Evolutionary conservation across 2,888 invertebrate genomes (phyloP).

Genomic region (Noctua fimbriata): DNA sequence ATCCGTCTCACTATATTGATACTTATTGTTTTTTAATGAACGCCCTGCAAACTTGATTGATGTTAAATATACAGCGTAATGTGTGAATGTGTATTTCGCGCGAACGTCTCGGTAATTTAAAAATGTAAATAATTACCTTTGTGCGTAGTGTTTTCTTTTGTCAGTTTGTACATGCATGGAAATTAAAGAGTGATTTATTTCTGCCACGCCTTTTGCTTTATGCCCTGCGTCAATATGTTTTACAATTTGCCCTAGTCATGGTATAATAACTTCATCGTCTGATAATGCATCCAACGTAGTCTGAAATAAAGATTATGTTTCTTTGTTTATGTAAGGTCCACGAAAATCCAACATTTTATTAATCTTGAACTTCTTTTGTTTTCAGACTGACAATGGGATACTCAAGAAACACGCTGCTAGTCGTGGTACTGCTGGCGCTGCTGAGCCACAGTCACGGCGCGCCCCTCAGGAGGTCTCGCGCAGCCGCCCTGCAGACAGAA

Average conservation of each 20-base stretch:
- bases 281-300: background rate
- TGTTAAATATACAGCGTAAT: constrained; percentile 66
- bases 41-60: constrained; percentile 62
- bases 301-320: background rate
- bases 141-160: constrained; percentile 31
- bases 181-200: constrained; percentile 50
- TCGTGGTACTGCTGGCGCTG: constrained; percentile 76
- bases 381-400: constrained; percentile 82
- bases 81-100: constrained; percentile 64
- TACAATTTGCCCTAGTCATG: background rate
- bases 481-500: constrained; percentile 74
- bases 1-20: constrained; percentile 36
- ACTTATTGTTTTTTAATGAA: constrained; percentile 70
- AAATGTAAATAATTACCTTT: constrained; percentile 56
- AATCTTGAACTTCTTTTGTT: constrained; percentile 63
- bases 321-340: background rate
- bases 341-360: background rate
- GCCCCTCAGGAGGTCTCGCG: constrained; percentile 83
- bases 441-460: constrained; percentile 77
- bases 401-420: constrained; percentile 74
- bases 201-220: constrained; percentile 27
- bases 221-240: background rate
- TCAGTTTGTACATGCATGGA: constrained; percentile 16
- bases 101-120: constrained; percentile 40
- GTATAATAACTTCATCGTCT: constrained; percentile 12